A percentile compares a stretch with the other conserved stretches of the same genome.
Evolutionary conservation across 2,888 invertebrate species (phyloP).

Genomic region (Cataglyphis altisquamis): DNA sequence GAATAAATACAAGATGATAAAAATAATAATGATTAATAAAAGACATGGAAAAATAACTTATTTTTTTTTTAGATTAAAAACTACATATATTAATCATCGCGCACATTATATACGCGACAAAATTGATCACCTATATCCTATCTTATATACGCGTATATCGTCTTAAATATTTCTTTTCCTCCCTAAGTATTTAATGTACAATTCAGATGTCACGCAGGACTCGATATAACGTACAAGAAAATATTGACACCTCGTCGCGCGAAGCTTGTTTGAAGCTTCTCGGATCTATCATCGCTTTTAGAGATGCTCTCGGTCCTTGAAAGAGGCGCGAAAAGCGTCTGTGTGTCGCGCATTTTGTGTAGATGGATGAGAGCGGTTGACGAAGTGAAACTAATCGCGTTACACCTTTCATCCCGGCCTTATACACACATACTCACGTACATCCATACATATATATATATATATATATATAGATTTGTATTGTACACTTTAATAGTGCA

Average conservation of each 20-base stretch:
- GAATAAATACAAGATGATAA: background rate
- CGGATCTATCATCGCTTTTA: constrained; percentile 28
- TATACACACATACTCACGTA: constrained; percentile 17
- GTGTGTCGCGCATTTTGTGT: constrained; percentile 22
- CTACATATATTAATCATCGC: background rate
- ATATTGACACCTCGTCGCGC: constrained; percentile 41
- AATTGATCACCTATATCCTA: constrained; percentile 5
- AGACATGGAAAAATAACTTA: background rate
- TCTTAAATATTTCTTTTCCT: background rate
- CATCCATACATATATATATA: background rate
- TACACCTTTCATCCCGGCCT: constrained; percentile 35
- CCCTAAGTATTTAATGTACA: constrained; percentile 9
- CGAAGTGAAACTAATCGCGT: constrained; percentile 51
- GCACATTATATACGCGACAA: background rate
- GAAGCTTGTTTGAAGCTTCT: constrained; percentile 6
- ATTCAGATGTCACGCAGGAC: constrained; percentile 10
- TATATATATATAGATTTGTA: constrained; percentile 3
- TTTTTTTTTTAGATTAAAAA: background rate
- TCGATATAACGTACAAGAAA: constrained; percentile 36
- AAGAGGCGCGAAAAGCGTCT: constrained; percentile 31
- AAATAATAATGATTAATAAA: background rate
- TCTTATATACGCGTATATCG: background rate
- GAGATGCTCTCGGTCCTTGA: constrained; percentile 15
- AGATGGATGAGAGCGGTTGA: constrained; percentile 23
- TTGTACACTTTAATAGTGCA: constrained; percentile 19